Conservation (phyloP, 2,797 vertebrate species). For the Gymnocypris eckloni region DNA sequence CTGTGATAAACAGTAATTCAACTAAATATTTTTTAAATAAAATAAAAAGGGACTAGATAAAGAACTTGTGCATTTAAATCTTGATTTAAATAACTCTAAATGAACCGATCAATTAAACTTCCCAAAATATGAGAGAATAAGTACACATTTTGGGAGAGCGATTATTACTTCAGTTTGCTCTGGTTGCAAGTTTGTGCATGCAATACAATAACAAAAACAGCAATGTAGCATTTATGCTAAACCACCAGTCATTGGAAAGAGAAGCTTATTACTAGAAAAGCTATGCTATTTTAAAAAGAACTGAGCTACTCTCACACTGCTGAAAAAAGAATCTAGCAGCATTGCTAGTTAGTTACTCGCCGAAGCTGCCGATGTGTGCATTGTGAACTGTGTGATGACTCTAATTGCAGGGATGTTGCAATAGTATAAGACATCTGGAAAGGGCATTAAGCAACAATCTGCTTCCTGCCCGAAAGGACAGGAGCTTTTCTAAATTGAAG, state of each 20-base stretch:
- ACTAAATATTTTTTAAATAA: not conserved
- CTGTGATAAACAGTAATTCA: not conserved
- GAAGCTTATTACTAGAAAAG: not conserved
- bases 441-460: slow-evolving; percentile 54
- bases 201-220: slow-evolving; percentile 2
- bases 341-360: not conserved
- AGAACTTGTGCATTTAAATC: not conserved
- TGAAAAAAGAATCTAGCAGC: not conserved
- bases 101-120: not conserved
- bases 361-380: not conserved
- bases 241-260: slow-evolving; percentile 8
- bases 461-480: slow-evolving; percentile 56
- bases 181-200: not conserved
- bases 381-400: slow-evolving; percentile 32
- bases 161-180: not conserved
- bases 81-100: not conserved
- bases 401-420: slow-evolving; percentile 53
- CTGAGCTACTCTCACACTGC: not conserved
- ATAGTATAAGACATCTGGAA: slow-evolving; percentile 57
- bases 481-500: slow-evolving; percentile 47
- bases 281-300: not conserved
- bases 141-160: not conserved
- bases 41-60: not conserved
- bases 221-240: not conserved
- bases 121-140: not conserved